phyloP scores from a whole-genome alignment of 1,140 invertebrate genomes.

The Orius laevigatus region DNA sequence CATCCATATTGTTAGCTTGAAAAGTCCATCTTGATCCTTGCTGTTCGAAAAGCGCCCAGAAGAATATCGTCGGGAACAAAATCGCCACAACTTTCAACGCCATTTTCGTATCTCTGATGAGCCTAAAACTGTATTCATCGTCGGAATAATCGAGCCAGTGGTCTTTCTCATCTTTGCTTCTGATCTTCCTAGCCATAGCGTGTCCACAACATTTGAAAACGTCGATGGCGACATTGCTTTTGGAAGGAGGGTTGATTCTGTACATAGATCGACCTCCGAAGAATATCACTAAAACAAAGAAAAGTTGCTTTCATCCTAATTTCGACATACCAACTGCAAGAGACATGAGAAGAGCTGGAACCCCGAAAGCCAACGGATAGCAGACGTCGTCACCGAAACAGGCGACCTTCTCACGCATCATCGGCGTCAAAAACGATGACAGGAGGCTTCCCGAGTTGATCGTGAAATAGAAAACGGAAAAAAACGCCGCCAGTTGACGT shows the following conservation, averaged over 20 bases:
- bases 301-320: background rate
- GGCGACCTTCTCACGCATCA: conserved; percentile 51
- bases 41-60: conserved; percentile 80
- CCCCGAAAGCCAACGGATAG: conserved; percentile 80
- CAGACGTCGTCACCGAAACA: conserved; percentile 71
- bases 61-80: conserved; percentile 70
- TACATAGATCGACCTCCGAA: conserved; percentile 59
- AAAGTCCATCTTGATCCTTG: conserved; percentile 90
- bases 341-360: conserved; percentile 78
- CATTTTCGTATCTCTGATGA: conserved; percentile 60
- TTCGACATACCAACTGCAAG: conserved; percentile 49
- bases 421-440: conserved; percentile 77
- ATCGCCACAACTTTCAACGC: conserved; percentile 54
- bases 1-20: conserved; percentile 81
- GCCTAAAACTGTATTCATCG: conserved; percentile 42
- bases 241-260: conserved; percentile 51
- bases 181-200: conserved; percentile 27
- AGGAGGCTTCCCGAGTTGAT: conserved; percentile 85
- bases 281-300: conserved; percentile 56
- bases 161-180: conserved; percentile 29
- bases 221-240: conserved; percentile 67
- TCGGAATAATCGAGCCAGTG: conserved; percentile 70
- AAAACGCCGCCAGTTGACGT: conserved; percentile 61
- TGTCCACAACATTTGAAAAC: conserved; percentile 54
- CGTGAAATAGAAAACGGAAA: conserved; percentile 85